Base-by-base conservation (phyloP, 2,888 invertebrate genomes). In the Acanthosepion lycidas region DNA sequence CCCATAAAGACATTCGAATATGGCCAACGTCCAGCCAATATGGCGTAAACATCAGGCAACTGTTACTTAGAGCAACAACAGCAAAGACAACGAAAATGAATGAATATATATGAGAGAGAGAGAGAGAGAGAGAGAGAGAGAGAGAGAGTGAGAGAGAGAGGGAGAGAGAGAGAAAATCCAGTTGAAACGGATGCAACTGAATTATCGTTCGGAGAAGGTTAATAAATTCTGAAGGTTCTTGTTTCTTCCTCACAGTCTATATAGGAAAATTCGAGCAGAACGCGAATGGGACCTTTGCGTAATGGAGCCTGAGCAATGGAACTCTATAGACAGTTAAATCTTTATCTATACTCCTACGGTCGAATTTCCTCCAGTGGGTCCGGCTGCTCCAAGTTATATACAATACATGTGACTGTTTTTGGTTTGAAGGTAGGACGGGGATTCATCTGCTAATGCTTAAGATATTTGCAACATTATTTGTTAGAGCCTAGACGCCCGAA, bases 391-490 rank as follows among this genome's bases (percentile, higher is more conserved):
- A 12, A 78, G 15, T 78, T 78, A 78, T 78, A 78, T 78, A 78
- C 78, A 78, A 12, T 78, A n/a, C 33, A 33, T 78, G n/a, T 78
- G n/a, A 78, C 59, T 59, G 59, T 59, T 59, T 59, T 59, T 20
- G 59, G 59, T 59, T 59, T 23, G 20, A 15, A n/a, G n/a, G 15
- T 4, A 9, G n/a, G 18, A 33, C 9, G 15, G n/a, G 12, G 78
- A 78, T 9, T 78, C n/a, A 33, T 33, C n/a, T 18, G n/a, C 78
- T 78, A 78, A 78, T 78, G 78, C 78, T 15, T n/a, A 15, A n/a
- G n/a, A n/a, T 78, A 78, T 78, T n/a, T 78, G 78, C n/a, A 33
- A 78, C 33, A 78, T 78, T n/a, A 78, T 78, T 78, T 78, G 78
- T 78, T 78, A 78, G n/a, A 78, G n/a, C n/a, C 78, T 78, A 78